Evolutionary conservation across 2,888 invertebrate species (phyloP), one percentile per base, ranked within the genome.

Genomic region (Pediacus dermestoides): DNA sequence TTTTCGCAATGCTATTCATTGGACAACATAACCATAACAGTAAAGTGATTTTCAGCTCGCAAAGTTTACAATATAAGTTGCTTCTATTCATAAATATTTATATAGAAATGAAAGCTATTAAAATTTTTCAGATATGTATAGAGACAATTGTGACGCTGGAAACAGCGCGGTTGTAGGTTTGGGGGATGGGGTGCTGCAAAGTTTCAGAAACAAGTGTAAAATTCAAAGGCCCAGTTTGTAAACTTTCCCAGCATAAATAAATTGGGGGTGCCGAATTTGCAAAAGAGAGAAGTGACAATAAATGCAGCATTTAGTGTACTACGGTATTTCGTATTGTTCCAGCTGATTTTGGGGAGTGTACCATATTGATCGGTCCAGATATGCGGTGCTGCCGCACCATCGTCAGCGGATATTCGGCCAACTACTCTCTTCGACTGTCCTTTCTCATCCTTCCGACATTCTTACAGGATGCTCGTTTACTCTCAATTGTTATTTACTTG

Each of bases 361-460:
- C 55, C 23, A 60, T 63, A 63, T 63, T 63, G 62, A 63, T 63
- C 61, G 59, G 50, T 49, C 47, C 52, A 50, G 48, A 48, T 34
- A 33, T 37, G 31, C 42, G 45, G 61, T 62, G 62, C 61, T 62
- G 62, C 61, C 57, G 49, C 62, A 54, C 53, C 55, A 55, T 58
- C 61, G 60, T 58, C 58, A 61, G 60, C 62, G 62, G 62, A 47
- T 46, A 47, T 44, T 46, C 44, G 37, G 37, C 37, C 50, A 53
- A 58, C 55, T 54, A 48, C 46, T 41, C 43, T 39, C 35, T 34
- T 37, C 34, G 33, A 35, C 33, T 43, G 36, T 44, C 34, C 14
- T 3, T 28, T 14, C 11, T 28, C 28, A 28, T 28, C 21, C n/a
- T 7, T 18, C 21, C 21, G 6, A 7, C 21, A n/a, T 18, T n/a